Base-by-base conservation (phyloP, 2,888 invertebrate species). In the Nephrotoma appendiculata region DNA sequence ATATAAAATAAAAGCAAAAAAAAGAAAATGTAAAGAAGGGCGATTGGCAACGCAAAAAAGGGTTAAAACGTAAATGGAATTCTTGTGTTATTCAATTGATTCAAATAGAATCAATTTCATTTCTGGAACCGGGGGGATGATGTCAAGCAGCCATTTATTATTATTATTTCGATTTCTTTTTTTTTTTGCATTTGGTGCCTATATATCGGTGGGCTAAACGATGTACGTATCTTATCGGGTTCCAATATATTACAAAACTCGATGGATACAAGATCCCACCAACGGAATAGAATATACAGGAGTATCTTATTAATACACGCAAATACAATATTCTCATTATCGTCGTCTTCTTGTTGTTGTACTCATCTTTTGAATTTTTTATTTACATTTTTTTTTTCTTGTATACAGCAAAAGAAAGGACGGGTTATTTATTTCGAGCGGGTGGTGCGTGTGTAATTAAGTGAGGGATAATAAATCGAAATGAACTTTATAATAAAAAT, bases 41-140 rank as follows among this genome's bases (percentile, higher is more conserved):
- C 42, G 84, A 84, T 84, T 84, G 52, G 52, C 2, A 86, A 52
- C 86, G 71, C 84, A 42, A 71, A 86, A 88, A 87, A 88, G 88
- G 88, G 88, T 88, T 88, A 87, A 45, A 87, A 87, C 86, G 87
- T 88, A 88, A 88, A 88, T 88, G 88, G 88, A 88, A 87, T 88
- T 88, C 87, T 87, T 88, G 87, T 88, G 88, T 88, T 87, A 87
- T 86, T 87, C 88, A 88, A 86, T 88, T 83, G 87, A 87, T 87
- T 88, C 88, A 88, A 88, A 88, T 87, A 87, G 88, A 88, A 88
- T 88, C 88, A 88, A 88, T 88, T 87, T 87, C 85, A 85, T 42
- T 85, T n/a, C 71, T 31, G 31, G 71, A 71, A 71, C 19, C 31
- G 71, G 85, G 44, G 43, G 43, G 84, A 84, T 84, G 84, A 43